Evolutionary conservation across 2,888 invertebrate species (phyloP), one percentile per base, ranked within the genome.

Genomic region (Tetragnatha montana): DNA sequence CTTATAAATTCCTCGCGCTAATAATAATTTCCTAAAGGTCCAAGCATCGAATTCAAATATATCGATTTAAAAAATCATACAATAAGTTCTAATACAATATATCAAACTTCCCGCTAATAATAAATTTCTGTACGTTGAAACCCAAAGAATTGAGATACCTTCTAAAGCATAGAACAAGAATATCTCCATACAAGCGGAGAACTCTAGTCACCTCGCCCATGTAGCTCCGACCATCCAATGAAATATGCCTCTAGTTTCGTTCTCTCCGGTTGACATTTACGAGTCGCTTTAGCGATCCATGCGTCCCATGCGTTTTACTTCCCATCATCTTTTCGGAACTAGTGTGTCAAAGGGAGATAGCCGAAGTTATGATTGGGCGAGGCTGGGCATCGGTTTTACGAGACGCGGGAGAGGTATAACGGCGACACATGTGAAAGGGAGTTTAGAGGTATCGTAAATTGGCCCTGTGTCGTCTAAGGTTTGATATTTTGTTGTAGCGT

Each of bases 201-300:
- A n/a, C 7, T n/a, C n/a, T 8, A 69, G 69, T 69, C 69, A 69
- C 10, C 17, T 6, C 14, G 69, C 6, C 35, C 4, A 35, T 35
- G 35, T 35, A 49, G 71, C 49, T 22, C 35, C n/a, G 21, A 60
- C 35, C 71, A 70, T 12, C 49, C 10, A n/a, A 17, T n/a, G 85
- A 85, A n/a, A 78, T 85, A 85, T 49, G 22, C 22, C 50, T 70
- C 70, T 78, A 70, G 84, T 78, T 84, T 50, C 68, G 76, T 78
- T 19, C 35, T 35, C 4, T 4, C 60, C 49, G 49, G 76, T 76
- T 85, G 85, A 85, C 85, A 70, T 70, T 85, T 85, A 71, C 71
- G 76, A 49, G 78, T 14, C 85, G n/a, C 74, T 51, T 35, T 74
- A 74, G 73, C 19, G 60, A 68, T 69, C 69, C 70, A 17, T 14